Percentiles rank a stretch among this genome's conserved stretches.
Conservation (phyloP, 2,888 invertebrate species). For the Thymelicus lineola region DNA sequence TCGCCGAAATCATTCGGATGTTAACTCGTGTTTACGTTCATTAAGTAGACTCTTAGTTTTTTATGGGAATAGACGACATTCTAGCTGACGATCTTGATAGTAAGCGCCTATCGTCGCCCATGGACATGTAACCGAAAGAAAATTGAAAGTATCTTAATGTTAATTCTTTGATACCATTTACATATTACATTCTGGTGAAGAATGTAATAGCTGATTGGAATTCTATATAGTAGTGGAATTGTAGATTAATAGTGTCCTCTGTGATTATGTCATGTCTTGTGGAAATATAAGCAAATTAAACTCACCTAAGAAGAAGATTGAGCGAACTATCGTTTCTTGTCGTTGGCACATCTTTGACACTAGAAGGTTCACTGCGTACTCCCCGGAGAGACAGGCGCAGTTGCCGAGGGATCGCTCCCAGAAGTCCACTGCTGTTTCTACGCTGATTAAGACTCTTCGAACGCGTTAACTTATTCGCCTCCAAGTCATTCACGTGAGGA, state of each 20-base stretch:
- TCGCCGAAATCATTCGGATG: not conserved
- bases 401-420: conserved; percentile 82
- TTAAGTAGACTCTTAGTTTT: too few species aligned
- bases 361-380: conserved; percentile 79
- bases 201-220: not conserved
- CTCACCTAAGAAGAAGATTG: conserved; percentile 81
- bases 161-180: too few species aligned
- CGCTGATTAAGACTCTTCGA: conserved; percentile 81
- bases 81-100: too few species aligned
- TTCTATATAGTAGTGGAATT: too few species aligned
- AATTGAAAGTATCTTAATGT: too few species aligned
- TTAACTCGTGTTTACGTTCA: not conserved
- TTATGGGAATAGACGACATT: too few species aligned
- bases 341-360: conserved; percentile 79
- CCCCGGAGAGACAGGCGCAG: conserved; percentile 80
- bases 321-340: conserved; percentile 81
- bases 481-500: conserved; percentile 61
- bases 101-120: too few species aligned
- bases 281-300: conserved; percentile 35
- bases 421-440: conserved; percentile 80
- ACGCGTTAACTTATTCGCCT: conserved; percentile 73
- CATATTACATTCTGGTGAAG: conserved; percentile 5
- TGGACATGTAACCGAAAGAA: too few species aligned
- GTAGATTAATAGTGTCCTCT: too few species aligned
- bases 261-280: too few species aligned